phyloP scores from a whole-genome alignment of 1,140 invertebrate species.

The Drosophila prosaltans region DNA sequence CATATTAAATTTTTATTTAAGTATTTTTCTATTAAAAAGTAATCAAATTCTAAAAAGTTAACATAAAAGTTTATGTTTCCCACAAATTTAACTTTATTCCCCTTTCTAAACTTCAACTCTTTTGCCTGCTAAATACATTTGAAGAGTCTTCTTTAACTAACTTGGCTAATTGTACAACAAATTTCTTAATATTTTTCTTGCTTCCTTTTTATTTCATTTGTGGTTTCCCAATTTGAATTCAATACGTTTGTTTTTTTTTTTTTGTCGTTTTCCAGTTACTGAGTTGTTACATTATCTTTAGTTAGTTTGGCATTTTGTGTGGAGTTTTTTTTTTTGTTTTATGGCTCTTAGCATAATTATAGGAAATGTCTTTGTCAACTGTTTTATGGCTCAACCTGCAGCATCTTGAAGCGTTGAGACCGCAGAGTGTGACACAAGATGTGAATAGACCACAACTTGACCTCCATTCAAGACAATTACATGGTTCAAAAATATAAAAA shows the following conservation, averaged over 20 bases:
- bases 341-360: constrained; percentile 46
- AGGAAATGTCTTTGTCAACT: constrained; percentile 45
- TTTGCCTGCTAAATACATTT: too few species aligned
- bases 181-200: too few species aligned
- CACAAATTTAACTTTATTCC: too few species aligned
- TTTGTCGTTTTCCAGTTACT: neutral
- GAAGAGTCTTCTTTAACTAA: too few species aligned
- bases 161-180: too few species aligned
- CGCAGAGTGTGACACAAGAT: constrained; percentile 56
- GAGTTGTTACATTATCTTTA: neutral
- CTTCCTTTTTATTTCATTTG: neutral
- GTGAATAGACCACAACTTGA: constrained; percentile 66
- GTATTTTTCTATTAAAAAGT: too few species aligned
- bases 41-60: too few species aligned
- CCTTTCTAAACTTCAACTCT: too few species aligned
- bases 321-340: constrained; percentile 2
- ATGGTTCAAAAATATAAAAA: constrained; percentile 22
- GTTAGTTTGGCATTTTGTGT: constrained; percentile 39
- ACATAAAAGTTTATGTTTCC: too few species aligned
- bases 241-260: too few species aligned
- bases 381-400: constrained; percentile 16
- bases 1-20: too few species aligned
- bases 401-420: constrained; percentile 17
- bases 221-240: constrained; percentile 13
- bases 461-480: constrained; percentile 70